Evolutionary conservation across 2,113 vertebrate genomes (phyloP), one percentile per base, ranked within the genome.

Genomic region (Mesitornis unicolor): DNA sequence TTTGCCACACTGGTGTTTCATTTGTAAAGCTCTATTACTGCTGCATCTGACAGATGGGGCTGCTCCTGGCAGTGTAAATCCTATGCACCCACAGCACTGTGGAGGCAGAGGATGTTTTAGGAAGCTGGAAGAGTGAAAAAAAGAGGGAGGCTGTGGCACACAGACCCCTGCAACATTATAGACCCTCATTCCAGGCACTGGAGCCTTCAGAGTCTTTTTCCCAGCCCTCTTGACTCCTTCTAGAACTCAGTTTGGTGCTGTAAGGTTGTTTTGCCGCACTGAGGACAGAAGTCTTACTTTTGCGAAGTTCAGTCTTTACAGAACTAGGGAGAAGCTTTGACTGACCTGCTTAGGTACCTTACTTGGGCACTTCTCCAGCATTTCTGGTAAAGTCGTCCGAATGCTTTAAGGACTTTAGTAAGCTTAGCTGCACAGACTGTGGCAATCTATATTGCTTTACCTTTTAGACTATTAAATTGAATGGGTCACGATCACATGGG

Each of bases 61-160:
- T 81, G 38, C 60, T 81, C 50, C 54, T 74, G 50, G 13, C 33
- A 21, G 7, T 9, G 18, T 35, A 13, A 21, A 24, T n/a, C 31
- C 25, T 1, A 1, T 40, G 28, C 31, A 16, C 22, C 6, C 2
- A 1, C 16, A n/a, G 29, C 42, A 33, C 64, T 54, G 10, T 15
- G 47, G 33, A 70, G 16, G 25, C 8, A 29, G 29, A 63, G 35
- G n/a, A 11, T 51, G 18, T 59, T 77, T 3, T 29, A 16, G 54
- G 36, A 57, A 84, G 28, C 51, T 70, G 73, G 3, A 91, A 25
- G 26, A 48, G 13, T 87, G 69, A 35, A 54, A 65, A 68, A 26
- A 28, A n/a, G 16, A 53, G 47, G 20, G 38, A 87, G 20, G 15
- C 47, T 63, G 26, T 2, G 5, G 47, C 69, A 75, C 33, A 29